phyloP scores from a whole-genome alignment of 2,113 vertebrate genomes.

The Trichechus manatus region DNA sequence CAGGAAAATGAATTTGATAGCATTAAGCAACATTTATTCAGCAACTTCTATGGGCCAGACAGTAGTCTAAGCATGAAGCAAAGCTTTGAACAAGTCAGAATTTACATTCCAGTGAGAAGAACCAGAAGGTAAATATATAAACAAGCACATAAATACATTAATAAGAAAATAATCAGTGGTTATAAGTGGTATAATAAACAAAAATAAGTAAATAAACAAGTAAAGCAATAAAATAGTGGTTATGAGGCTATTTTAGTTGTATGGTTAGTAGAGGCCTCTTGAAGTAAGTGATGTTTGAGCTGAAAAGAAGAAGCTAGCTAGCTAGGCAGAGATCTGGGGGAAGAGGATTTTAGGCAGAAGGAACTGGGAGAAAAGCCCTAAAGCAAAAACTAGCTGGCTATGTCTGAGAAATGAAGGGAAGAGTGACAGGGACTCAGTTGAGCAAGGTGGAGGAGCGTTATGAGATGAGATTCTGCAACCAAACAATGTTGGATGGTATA shows the following conservation, averaged over 20 bases:
- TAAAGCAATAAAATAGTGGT: neutral
- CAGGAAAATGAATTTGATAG: neutral
- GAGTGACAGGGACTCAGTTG: neutral
- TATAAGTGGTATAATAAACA: neutral
- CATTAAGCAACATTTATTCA: neutral
- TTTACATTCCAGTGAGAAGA: constrained; percentile 1
- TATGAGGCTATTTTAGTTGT: neutral
- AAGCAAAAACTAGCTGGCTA: neutral
- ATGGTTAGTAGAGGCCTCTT: neutral
- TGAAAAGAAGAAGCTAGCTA: neutral
- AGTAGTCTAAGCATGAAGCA: neutral
- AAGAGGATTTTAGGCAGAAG: constrained; percentile 22
- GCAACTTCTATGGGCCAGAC: neutral
- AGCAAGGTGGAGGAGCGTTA: neutral
- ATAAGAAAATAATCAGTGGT: neutral
- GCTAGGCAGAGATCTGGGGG: neutral
- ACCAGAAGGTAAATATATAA: neutral
- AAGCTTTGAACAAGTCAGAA: neutral
- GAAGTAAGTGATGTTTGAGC: neutral
- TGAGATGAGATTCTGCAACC: neutral
- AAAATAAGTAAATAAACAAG: neutral
- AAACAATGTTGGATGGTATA: neutral
- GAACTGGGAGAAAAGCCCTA: neutral
- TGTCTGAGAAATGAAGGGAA: neutral
- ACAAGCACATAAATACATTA: neutral